Base-by-base conservation (phyloP, 2,797 vertebrate species). In the Pseudotriccus pelzelni region DNA sequence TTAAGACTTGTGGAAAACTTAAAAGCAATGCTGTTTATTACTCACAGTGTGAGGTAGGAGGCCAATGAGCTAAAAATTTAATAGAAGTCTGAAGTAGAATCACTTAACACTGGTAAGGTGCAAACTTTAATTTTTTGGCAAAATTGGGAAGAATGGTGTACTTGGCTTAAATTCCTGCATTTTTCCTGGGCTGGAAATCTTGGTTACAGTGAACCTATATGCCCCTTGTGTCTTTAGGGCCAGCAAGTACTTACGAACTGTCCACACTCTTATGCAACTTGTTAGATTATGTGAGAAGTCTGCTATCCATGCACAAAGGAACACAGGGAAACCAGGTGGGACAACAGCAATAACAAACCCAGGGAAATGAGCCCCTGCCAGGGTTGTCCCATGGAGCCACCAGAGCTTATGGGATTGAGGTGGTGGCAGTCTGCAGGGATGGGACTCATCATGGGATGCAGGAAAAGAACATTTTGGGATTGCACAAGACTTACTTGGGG, bases 331-430 rank as follows among this genome's bases (percentile, higher is more conserved):
- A 27, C 28, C 37, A 27, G 32, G 34, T 49, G 27, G 6, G 16
- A 8, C 28, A 79, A 10, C 7, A 28, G 14, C 16, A 55, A 1
- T 21, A 83, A 55, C 0, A 0, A 95, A 39, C 8, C 16, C 55
- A 58, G 63, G 47, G 50, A 77, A 69, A 32, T 2, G 6, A 82
- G 15, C 14, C 3, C 9, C 7, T 74, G 7, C 6, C 13, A 10
- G 37, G 20, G 22, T 52, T 78, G 17, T 34, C 28, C 66, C 34
- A 0, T n/a, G 37, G 30, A 62, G 12, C 37, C 23, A 34, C 39
- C 10, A 52, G 67, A 46, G 36, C 12, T 88, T 67, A 30, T 0
- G 3, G 32, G 5, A 7, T 32, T 2, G 14, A 14, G 13, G 1
- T 49, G 34, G 14, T 37, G 37, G 37, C 20, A 53, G 39, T 43